These are phyloP conservation scores for Thalpophila matura DNA, from an alignment of 2,888 invertebrate genomes.

Conservation along the genomic window DNA sequence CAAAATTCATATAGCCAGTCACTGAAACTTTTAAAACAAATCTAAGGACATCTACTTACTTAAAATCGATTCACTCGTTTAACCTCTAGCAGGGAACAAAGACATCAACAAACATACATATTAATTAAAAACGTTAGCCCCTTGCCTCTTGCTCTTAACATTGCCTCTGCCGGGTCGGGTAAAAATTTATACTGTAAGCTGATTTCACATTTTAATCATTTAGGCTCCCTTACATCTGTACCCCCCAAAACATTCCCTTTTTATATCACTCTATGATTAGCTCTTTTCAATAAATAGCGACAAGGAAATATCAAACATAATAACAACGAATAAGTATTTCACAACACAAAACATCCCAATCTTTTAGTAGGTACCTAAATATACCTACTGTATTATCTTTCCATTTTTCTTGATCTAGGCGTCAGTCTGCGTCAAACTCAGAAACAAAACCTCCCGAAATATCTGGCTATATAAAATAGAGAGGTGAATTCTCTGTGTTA, in stretches of 20 bases:
- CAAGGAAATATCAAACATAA: conserved; percentile 32
- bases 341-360: conserved; percentile 28
- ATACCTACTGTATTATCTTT: conserved; percentile 35
- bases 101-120: too few species aligned
- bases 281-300: conserved; percentile 10
- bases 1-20: too few species aligned
- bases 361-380: conserved; percentile 34
- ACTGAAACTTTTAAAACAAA: too few species aligned
- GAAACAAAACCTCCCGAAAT: conserved; percentile 57
- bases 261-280: conserved; percentile 30
- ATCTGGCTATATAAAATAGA: conserved; percentile 51
- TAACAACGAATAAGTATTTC: not conserved
- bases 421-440: conserved; percentile 43
- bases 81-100: too few species aligned
- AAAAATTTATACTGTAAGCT: too few species aligned
- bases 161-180: too few species aligned
- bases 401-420: conserved; percentile 46
- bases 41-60: too few species aligned
- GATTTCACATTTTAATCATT: conserved; percentile 19
- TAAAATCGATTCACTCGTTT: too few species aligned
- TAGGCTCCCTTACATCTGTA: conserved; percentile 5
- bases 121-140: too few species aligned
- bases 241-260: conserved; percentile 1
- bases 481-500: conserved; percentile 49
- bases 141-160: too few species aligned